A percentile compares a stretch with the other conserved stretches of the same genome.
Conservation (phyloP, 2,888 invertebrate genomes). For the Mesochorus sp. region DNA sequence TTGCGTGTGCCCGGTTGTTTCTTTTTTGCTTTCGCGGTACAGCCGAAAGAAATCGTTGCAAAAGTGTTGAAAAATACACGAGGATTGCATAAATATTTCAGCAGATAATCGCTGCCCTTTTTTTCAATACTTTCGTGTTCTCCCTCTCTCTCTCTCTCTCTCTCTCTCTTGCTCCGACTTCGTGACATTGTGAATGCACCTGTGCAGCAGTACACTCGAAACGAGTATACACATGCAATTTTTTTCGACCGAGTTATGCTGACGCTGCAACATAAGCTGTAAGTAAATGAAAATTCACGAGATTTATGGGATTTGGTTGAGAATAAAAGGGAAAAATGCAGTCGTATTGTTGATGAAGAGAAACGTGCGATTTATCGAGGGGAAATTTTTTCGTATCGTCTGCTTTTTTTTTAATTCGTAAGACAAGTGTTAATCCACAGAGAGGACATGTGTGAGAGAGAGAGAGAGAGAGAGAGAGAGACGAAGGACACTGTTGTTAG, state of each 20-base stretch:
- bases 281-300: constrained; percentile 23
- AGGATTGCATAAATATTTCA: not conserved
- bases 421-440: too few species aligned
- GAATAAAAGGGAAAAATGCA: too few species aligned
- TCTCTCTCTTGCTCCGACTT: not conserved
- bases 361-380: too few species aligned
- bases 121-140: constrained; percentile 2
- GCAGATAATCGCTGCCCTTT: not conserved
- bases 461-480: constrained; percentile 34
- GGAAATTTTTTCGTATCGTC: too few species aligned
- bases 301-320: not conserved
- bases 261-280: constrained; percentile 41
- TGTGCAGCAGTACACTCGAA: constrained; percentile 15
- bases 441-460: not conserved
- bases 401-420: not conserved
- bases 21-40: constrained; percentile 17
- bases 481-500: constrained; percentile 60
- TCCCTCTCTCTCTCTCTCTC: constrained; percentile 21
- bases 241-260: constrained; percentile 21
- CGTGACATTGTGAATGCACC: constrained; percentile 33
- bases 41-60: not conserved
- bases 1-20: not conserved
- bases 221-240: not conserved
- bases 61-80: constrained; percentile 1
- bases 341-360: too few species aligned